Percentiles rank a stretch among this genome's conserved stretches.
Conservation (phyloP, 2,797 vertebrate species). For the Pagetopsis macropterus region DNA sequence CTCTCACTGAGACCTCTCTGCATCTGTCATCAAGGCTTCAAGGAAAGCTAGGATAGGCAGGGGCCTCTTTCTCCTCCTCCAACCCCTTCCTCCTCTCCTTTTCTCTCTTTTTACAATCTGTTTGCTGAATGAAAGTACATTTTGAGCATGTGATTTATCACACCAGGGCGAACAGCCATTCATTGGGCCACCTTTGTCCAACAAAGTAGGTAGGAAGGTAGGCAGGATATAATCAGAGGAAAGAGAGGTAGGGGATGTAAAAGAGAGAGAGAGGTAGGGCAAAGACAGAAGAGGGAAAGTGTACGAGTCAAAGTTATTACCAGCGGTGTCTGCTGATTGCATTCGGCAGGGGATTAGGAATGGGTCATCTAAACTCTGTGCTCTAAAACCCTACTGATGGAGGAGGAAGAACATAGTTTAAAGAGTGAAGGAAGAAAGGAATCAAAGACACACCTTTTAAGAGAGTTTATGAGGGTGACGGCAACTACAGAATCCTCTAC, state of each 20-base stretch:
- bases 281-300: conserved; percentile 51
- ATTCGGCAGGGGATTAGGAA: conserved; percentile 85
- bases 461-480: background rate
- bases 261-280: conserved; percentile 27
- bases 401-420: conserved; percentile 77
- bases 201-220: conserved; percentile 39
- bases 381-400: conserved; percentile 83
- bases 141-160: conserved; percentile 87
- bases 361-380: conserved; percentile 83
- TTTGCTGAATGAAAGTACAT: conserved; percentile 88
- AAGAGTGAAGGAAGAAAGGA: conserved; percentile 1
- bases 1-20: conserved; percentile 86
- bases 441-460: background rate
- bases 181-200: conserved; percentile 85
- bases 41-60: conserved; percentile 50
- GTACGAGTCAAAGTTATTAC: conserved; percentile 85
- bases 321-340: conserved; percentile 91
- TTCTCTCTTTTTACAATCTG: conserved; percentile 78
- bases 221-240: conserved; percentile 46
- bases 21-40: conserved; percentile 81
- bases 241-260: conserved; percentile 29
- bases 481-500: background rate
- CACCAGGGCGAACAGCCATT: conserved; percentile 78
- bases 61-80: conserved; percentile 16
- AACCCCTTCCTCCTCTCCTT: conserved; percentile 52